These are phyloP conservation scores for Petrocephalus zakoni DNA, from an alignment of 2,113 vertebrate species.

Conservation along the genomic window DNA sequence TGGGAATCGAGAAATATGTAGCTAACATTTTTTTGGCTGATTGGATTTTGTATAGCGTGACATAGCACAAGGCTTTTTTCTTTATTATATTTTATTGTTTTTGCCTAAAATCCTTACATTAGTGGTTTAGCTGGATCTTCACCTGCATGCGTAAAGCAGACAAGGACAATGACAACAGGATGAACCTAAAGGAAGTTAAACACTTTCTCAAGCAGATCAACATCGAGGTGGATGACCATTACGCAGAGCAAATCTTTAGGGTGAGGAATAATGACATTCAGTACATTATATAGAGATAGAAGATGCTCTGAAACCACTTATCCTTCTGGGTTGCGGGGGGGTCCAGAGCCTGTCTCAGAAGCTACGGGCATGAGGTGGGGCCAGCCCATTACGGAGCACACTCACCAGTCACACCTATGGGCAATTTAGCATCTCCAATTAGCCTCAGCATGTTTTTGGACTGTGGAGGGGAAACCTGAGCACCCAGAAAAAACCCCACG, in stretches of 20 bases:
- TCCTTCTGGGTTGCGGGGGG: too few species aligned
- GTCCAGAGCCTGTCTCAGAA: too few species aligned
- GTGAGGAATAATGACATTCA: constrained; percentile 48
- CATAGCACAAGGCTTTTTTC: neutral
- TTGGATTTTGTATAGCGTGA: neutral
- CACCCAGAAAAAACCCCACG: too few species aligned
- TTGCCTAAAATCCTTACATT: constrained; percentile 65
- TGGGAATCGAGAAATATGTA: neutral
- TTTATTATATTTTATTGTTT: neutral
- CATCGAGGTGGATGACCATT: constrained; percentile 73
- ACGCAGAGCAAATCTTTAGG: constrained; percentile 76
- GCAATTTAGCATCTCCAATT: too few species aligned
- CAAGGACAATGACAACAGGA: constrained; percentile 88
- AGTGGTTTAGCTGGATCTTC: constrained; percentile 78
- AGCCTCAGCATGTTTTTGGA: too few species aligned
- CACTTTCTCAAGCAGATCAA: constrained; percentile 85
- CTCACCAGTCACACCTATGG: too few species aligned
- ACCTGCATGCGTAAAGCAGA: constrained; percentile 87
- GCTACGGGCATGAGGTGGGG: too few species aligned
- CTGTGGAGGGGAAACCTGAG: too few species aligned
- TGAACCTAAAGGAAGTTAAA: constrained; percentile 89
- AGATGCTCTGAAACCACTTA: too few species aligned
- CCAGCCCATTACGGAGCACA: too few species aligned
- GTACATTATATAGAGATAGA: neutral
- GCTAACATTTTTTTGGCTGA: neutral